Evolutionary conservation across 2,888 invertebrate species (phyloP).

Genomic region (Apotomis betuletana): DNA sequence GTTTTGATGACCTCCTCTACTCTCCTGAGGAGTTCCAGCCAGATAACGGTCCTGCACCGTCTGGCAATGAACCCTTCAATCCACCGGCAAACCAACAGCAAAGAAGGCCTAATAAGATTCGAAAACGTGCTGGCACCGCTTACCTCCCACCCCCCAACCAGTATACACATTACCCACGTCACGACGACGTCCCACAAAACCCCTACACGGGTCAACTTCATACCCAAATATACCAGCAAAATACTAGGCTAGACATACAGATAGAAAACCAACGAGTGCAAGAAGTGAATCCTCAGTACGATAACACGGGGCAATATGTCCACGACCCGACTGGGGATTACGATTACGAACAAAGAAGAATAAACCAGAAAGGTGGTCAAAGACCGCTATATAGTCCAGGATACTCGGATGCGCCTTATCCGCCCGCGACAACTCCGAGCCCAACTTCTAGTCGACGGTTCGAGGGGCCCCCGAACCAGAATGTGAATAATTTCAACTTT

Average conservation of each 20-base stretch:
- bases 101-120: slow-evolving; percentile 70
- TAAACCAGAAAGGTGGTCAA: slow-evolving; percentile 57
- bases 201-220: slow-evolving; percentile 69
- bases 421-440: slow-evolving; percentile 63
- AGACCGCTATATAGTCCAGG: slow-evolving; percentile 67
- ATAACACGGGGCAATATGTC: slow-evolving; percentile 74
- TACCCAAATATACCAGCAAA: slow-evolving; percentile 73
- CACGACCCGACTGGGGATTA: slow-evolving; percentile 79
- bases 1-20: slow-evolving; percentile 74
- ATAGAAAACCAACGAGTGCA: slow-evolving; percentile 74
- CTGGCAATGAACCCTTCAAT: slow-evolving; percentile 63
- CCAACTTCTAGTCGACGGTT: slow-evolving; percentile 75
- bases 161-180: slow-evolving; percentile 70
- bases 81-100: slow-evolving; percentile 62
- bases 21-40: slow-evolving; percentile 66
- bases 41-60: slow-evolving; percentile 58
- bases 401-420: slow-evolving; percentile 69
- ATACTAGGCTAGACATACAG: slow-evolving; percentile 69
- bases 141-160: slow-evolving; percentile 77
- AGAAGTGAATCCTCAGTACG: slow-evolving; percentile 67
- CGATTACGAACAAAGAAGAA: slow-evolving; percentile 73
- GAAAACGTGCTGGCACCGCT: slow-evolving; percentile 76
- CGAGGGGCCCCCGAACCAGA: slow-evolving; percentile 67
- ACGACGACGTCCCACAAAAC: slow-evolving; percentile 67
- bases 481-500: slow-evolving; percentile 70